Base-by-base conservation (phyloP, 2,888 invertebrate genomes). In the Priocnemis perturbator region DNA sequence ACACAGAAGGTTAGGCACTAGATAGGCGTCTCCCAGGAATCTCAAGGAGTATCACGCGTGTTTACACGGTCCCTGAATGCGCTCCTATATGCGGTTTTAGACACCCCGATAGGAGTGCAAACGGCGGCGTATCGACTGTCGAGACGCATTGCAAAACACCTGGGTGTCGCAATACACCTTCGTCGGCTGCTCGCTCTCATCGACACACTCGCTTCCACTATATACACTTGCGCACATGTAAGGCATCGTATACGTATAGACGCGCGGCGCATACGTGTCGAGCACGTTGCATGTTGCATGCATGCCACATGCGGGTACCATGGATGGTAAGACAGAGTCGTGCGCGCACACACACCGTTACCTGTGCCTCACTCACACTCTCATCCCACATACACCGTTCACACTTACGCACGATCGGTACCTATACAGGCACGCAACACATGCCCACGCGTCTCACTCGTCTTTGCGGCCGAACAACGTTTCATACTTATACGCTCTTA, bases 131-230 rank as follows among this genome's bases (percentile, higher is more conserved):
- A 79, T 79, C 77, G 77, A 75, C 74, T 76, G 76, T 79, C 73
- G 68, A 77, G 72, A 56, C 73, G 64, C 61, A 68, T 79, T 79
- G 74, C 74, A 78, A 76, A 79, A 79, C 71, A 77, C 69, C 79
- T 77, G 74, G 70, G 61, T 78, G 78, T 78, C 73, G 78, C 78
- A 78, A 78, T 62, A 65, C 69, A 56, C 68, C 68, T 67, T 59
- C 73, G 73, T 61, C 69, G 69, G 58, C 56, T 71, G 65, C 62
- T 50, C 64, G 37, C 37, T 37, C 37, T 37, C 37, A 37, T 63
- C 57, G 62, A 52, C 26, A 68, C 58, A 64, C 70, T 58, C 66
- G 56, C 50, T 50, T 53, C 52, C 19, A 19, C 4, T 50, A 50
- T 19, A n/a, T 50, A 50, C 19, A 11, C 3, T 2, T 14, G 5